Evolutionary conservation across 2,888 invertebrate species (phyloP), one percentile per base, ranked within the genome.

Genomic region (Xestia xanthographa): DNA sequence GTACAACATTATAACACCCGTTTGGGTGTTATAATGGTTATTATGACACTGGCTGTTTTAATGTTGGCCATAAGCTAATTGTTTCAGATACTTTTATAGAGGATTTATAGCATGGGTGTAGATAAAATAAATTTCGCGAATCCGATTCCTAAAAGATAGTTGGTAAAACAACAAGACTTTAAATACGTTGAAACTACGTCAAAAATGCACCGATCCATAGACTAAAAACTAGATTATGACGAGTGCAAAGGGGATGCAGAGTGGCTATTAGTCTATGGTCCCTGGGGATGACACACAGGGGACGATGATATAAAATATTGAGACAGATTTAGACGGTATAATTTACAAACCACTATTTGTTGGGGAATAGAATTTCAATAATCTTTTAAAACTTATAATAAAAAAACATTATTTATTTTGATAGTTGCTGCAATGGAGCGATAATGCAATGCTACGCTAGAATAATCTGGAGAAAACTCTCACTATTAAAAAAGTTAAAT

Each of bases 211-310:
- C 50, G 69, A 66, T 26, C 65, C 29, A 66, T 80, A 34, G 29
- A 53, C 45, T 29, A 68, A 77, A 82, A 84, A 78, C 62, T 76
- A 68, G 66, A 80, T 77, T 69, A 76, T 56, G 34, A 73, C 11
- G 34, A 65, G 53, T 60, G 65, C 56, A 66, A 41, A 66, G 78
- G 76, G 83, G 74, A 79, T 79, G 60, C 66, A 80, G 79, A 81
- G 79, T 79, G 68, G 68, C 81, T 68, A 77, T 85, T 88, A 84
- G 88, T 89, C 83, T 83, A 76, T 81, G 68, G 58, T 72, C 77
- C 67, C 86, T 89, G 86, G 84, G 81, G 84, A 84, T 84, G 84
- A 83, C 84, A 68, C 22, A 66, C 48, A 78, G 72, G 77, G 82
- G 83, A 60, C 71, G 60, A 17, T 5, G 34, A n/a, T 72, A 71